Base-by-base conservation (phyloP, 2,888 invertebrate species). In the Prenolepis imparis region DNA sequence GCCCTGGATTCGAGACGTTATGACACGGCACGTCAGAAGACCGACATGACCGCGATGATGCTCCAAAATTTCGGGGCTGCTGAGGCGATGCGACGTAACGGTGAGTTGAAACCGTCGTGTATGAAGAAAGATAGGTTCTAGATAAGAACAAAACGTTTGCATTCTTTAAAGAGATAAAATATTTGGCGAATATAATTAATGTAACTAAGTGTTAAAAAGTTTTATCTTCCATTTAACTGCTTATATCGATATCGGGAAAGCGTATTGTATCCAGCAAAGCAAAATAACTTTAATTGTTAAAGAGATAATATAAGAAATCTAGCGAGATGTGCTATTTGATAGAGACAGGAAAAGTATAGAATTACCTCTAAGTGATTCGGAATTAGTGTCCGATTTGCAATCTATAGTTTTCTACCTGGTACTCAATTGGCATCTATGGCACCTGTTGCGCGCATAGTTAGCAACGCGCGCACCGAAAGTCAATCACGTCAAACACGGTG, bases 41-140 rank as follows among this genome's bases (percentile, higher is more conserved):
- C 97, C 61, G 98, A 98, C 93, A 96, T 98, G 90, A 97, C 97
- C 5, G 97, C 98, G 64, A 96, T 96, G 87, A 95, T 98, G 86
- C 95, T 98, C 5, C 97, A 97, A 91, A 97, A 97, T 93, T 96
- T 98, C 48, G 97, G 97, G 72, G 95, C 96, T 57, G 74, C 55
- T 18, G 87, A 81, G 0, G 66, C 84, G 59, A 95, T 96, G 82
- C 95, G 96, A 87, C 96, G 97, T 93, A 88, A 86, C 61, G 87
- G 90, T 90, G 70, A 90, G 88, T 77, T 21, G 24, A 1, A 11
- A 28, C 28, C n/a, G 12, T 12, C 21, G n/a, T 8, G 3, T 15
- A 15, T n/a, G 15, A 21, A 3, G 15, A 32, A 44, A 21, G 21
- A 9, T 73, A 52, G 15, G 15, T 72, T 28, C 18, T 24, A 5